Evolutionary conservation across 2,113 vertebrate species (phyloP), one percentile per base, ranked within the genome.

Genomic region (Tachysurus fulvidraco): DNA sequence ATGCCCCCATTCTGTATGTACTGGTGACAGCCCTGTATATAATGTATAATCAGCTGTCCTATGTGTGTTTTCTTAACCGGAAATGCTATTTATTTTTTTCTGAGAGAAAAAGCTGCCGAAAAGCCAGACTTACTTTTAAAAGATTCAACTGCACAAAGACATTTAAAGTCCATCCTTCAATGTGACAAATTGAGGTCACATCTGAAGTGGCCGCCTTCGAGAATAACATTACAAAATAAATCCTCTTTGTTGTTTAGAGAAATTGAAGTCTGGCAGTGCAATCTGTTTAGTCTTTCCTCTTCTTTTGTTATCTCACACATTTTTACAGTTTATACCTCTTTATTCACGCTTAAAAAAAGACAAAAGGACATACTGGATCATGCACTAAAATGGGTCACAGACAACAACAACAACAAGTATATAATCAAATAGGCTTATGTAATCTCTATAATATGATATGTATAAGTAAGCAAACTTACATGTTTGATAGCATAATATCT

Each of bases 131-230:
- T 59, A 57, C 13, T 71, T 81, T 81, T 30, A 57, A 81, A 69
- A 60, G 62, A 54, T 71, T 62, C 79, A 46, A 46, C 52, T 28
- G 36, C 73, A 65, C 28, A 62, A 78, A 86, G 12, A 36, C 28
- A 69, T 77, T 64, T 65, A 85, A 78, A 77, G 46, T 64, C 60
- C 46, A 62, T 79, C 52, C 67, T 74, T 86, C 55, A 59, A 5
- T 74, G 44, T 54, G 65, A 79, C 84, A 7, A 83, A 87, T 82
- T 74, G 69, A 87, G 85, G 80, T 69, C 80, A 71, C 55, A n/a
- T 57, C 69, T 64, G 41, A 87, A 87, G 80, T 73, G 46, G 67
- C 46, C 60, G 73, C 78, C 69, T 57, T 62, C 54, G 12, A 87
- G 55, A 82, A 71, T 21, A 50, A 25, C 25, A 64, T 87, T 64